Evolutionary conservation across 2,888 invertebrate species (phyloP), one percentile per base, ranked within the genome.

Genomic region (Eristalinus aeneus): DNA sequence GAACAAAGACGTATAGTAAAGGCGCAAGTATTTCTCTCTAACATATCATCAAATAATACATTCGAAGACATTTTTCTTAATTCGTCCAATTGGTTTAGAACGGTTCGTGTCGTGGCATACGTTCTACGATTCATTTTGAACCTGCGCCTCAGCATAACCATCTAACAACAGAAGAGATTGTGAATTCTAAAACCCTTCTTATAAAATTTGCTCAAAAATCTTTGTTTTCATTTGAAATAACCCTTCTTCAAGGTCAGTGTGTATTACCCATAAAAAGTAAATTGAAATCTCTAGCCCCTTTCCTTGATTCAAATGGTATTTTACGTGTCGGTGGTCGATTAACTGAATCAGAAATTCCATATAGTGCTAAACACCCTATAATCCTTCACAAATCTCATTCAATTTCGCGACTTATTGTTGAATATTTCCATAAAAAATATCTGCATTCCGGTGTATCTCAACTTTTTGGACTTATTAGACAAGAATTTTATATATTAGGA

Each of bases 291-390:
- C 23, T 58, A 23, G 23, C 16, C 16, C 53, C 65, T 27, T 65
- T n/a, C n/a, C n/a, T n/a, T n/a, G n/a, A n/a, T n/a, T n/a, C n/a
- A n/a, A n/a, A n/a, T n/a, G n/a, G n/a, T n/a, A n/a, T n/a, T n/a
- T n/a, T n/a, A n/a, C n/a, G n/a, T n/a, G n/a, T n/a, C n/a, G n/a
- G n/a, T n/a, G n/a, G n/a, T n/a, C n/a, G n/a, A n/a, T 63, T 61
- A 12, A 22, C 64, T 9, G 31, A 67, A 20, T 79, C 72, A 1
- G 20, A 54, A 11, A 46, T 71, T 10, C 32, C 34, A 1, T 74
- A 75, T n/a, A 11, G 22, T 20, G 46, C 58, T 58, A 78, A 78
- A 23, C 78, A 78, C 39, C 71, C 71, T 3, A 71, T 71, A n/a
- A 32, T 77, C 22, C 39, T 77, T 6, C 16, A 54, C 10, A 71